Base-by-base conservation (phyloP, 2,888 invertebrate genomes). In the Drosophila kanekoi region DNA sequence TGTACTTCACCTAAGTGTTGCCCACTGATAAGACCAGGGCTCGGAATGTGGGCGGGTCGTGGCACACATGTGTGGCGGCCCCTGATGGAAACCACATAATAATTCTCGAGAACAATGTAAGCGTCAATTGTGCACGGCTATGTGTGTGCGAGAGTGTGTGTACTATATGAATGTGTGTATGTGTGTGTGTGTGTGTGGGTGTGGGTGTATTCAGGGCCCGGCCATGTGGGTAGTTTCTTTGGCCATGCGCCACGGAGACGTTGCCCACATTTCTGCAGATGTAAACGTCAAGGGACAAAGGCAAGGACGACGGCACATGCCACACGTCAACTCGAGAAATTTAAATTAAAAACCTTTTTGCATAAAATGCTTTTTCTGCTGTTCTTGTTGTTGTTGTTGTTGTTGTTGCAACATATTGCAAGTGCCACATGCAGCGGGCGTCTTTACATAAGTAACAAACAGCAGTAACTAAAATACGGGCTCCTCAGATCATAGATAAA, bases 81-180 rank as follows among this genome's bases (percentile, higher is more conserved):
- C 49, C 80, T 81, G 82, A 75, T 87, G 82, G 77, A 90, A 91
- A 90, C 90, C 91, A 89, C 91, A 91, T 87, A 83, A 83, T 83
- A 83, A 83, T 90, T 91, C 89, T 91, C 82, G 81, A 90, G 90
- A 89, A 82, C 89, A 87, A 81, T 86, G 88, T 80, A 79, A 87
- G 83, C 82, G 75, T 84, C 75, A 75, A 85, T 88, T 83, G 83
- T 83, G 88, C 83, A 79, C 86, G 80, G 88, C 80, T 69, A 66
- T 68, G 63, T 68, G 43, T 53, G 44, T 35, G 62, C 14, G 53
- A 47, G 28, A 44, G 49, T 53, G 57, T 67, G 49, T 45, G 16
- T 53, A 28, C 28, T 28, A 28, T 8, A 28, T 28, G 28, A 82
- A 66, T 68, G 67, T 66, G 43, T 51, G 53, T 56, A 66, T 68